Conservation (phyloP, 1,140 invertebrate species). For the Drosophila hydei region DNA sequence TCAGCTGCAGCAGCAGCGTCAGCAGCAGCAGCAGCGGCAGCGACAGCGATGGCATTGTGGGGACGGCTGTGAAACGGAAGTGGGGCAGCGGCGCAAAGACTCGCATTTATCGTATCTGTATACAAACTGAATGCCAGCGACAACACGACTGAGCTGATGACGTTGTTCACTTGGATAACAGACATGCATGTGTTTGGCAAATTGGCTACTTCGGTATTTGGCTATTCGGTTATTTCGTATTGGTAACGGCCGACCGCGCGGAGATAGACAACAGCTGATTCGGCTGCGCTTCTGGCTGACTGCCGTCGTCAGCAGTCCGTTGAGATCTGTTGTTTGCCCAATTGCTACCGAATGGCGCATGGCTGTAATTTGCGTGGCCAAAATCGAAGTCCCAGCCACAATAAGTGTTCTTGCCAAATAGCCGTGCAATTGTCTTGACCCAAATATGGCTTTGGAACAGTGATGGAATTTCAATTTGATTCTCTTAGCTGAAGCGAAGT, state of each 20-base stretch:
- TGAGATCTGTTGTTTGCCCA: conserved; percentile 1
- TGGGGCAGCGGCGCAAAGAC: conserved; percentile 4
- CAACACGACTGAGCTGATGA: conserved; percentile 23
- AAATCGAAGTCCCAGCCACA: conserved; percentile 14
- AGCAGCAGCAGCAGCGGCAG: neutral
- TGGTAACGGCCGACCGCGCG: conserved; percentile 1
- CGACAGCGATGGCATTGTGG: neutral
- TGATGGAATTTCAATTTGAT: conserved; percentile 22
- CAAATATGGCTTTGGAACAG: conserved; percentile 5
- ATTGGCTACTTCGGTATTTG: neutral
- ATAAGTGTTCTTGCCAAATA: conserved; percentile 1
- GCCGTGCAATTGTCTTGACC: neutral
- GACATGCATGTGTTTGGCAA: conserved; percentile 6
- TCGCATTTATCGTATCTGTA: conserved; percentile 51
- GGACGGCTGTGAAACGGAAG: too few relatives aligned
- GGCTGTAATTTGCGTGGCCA: conserved; percentile 19
- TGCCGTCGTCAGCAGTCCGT: neutral
- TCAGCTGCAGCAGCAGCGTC: conserved; percentile 6
- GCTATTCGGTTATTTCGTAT: conserved; percentile 1
- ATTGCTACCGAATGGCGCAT: conserved; percentile 4
- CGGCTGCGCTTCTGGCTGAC: neutral
- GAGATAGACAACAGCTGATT: conserved; percentile 31
- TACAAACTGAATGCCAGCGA: conserved; percentile 11
- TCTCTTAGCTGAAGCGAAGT: neutral
- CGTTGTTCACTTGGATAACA: conserved; percentile 25